phyloP scores from a whole-genome alignment of 2,797 vertebrate genomes.

The Xenentodon cancila region DNA sequence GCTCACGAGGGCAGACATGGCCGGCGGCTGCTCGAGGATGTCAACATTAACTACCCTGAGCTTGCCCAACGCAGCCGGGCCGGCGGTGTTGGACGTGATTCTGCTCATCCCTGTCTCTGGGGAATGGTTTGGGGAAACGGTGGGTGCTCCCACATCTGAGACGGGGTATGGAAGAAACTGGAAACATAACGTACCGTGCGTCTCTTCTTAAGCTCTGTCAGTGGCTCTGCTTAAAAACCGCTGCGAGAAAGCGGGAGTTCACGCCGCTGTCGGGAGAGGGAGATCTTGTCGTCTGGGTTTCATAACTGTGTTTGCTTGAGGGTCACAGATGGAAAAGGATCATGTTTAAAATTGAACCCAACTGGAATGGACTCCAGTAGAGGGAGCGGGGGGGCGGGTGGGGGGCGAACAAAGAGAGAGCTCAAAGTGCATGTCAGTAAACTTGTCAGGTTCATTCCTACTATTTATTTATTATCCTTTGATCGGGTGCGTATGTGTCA shows the following conservation, averaged over 20 bases:
- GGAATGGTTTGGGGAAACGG: constrained; percentile 1
- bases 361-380: constrained; percentile 24
- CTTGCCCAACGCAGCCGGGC: constrained; percentile 47
- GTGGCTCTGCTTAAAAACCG: constrained; percentile 61
- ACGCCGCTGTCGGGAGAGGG: constrained; percentile 46
- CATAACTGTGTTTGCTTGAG: constrained; percentile 54
- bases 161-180: constrained; percentile 58
- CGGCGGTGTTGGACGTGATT: constrained; percentile 68
- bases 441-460: constrained; percentile 49
- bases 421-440: constrained; percentile 51
- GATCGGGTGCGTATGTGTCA: constrained; percentile 68
- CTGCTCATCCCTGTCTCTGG: constrained; percentile 57
- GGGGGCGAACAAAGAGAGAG: background rate
- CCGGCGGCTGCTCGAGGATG: constrained; percentile 71
- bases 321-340: constrained; percentile 45
- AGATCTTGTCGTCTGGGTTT: constrained; percentile 39
- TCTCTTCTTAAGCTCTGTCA: constrained; percentile 52
- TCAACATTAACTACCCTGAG: constrained; percentile 64
- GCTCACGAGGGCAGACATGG: constrained; percentile 72
- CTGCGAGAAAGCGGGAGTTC: constrained; percentile 64
- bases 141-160: constrained; percentile 67
- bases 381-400: background rate
- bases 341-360: constrained; percentile 47
- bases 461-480: constrained; percentile 55
- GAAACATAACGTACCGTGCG: constrained; percentile 69